Evolutionary conservation across 2,797 vertebrate genomes (phyloP).

Genomic region (Numenius phaeopus): DNA sequence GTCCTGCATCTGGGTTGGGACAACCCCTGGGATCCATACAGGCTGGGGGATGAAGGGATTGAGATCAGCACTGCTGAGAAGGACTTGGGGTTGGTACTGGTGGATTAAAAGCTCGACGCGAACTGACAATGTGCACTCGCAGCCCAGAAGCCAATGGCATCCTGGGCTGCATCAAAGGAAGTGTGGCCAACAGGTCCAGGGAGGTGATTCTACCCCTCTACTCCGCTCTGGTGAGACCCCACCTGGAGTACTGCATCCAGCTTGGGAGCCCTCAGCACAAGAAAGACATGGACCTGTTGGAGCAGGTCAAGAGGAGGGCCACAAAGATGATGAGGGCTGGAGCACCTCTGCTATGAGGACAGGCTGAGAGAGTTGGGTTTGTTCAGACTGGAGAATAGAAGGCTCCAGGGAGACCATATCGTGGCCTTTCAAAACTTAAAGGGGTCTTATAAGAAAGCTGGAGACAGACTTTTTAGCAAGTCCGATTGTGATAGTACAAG

Average conservation of each 20-base stretch:
- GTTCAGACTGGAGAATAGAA: not conserved
- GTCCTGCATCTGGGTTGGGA: accelerated
- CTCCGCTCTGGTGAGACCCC: not conserved
- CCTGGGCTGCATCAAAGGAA: not conserved
- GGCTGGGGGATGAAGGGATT: not conserved
- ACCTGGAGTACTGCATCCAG: accelerated
- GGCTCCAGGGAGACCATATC: not conserved
- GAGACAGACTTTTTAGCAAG: not conserved
- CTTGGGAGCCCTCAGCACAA: not conserved
- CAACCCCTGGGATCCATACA: not conserved
- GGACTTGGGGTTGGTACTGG: not conserved
- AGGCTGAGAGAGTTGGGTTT: not conserved
- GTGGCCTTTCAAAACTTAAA: not conserved
- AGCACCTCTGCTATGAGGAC: not conserved
- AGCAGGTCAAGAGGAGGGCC: not conserved
- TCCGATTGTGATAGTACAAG: accelerated
- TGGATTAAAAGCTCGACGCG: not conserved
- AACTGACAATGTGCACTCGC: accelerated
- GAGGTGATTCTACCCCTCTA: not conserved
- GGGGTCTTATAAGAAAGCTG: not conserved
- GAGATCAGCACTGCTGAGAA: not conserved
- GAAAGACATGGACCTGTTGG: not conserved
- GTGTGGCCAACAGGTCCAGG: accelerated
- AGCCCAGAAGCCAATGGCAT: not conserved
- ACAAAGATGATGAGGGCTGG: not conserved